Evolutionary conservation across 2,888 invertebrate genomes (phyloP), one percentile per base, ranked within the genome.

Genomic region (Julus scanicus): DNA sequence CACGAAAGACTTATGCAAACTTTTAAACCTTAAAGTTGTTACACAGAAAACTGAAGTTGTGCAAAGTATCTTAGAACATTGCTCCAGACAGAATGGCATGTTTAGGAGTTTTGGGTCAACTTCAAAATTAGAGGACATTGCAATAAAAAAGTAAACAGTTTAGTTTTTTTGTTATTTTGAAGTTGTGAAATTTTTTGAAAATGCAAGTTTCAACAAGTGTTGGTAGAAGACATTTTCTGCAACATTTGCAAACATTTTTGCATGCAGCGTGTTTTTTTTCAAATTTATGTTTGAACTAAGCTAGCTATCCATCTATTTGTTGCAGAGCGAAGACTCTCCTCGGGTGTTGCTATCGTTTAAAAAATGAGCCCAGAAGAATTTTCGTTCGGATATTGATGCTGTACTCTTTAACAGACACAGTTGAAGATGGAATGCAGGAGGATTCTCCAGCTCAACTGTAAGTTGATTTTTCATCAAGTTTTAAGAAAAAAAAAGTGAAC

Each of bases 311-410:
- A n/a, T n/a, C n/a, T n/a, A n/a, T n/a, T n/a, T n/a, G n/a, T n/a
- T 48, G 13, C 40, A 91, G 90, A 17, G 90, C 90, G 20, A 88
- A 90, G 37, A 88, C 89, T 39, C 88, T 90, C 40, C 84, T 93
- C 4, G 92, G 92, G 1, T 89, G 90, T 1, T 92, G 93, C 89
- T 92, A 92, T 90, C 91, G 91, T 89, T 89, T 93, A 80, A 88
- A 90, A 2, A 90, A 90, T 15, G 90, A 90, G 11, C 90, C 91
- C 5, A 90, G 93, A 63, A 90, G 90, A n/a, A 91, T 93, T 17
- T 93, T 93, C 90, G 91, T 92, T 29, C 89, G 93, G 48, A 90
- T 92, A 9, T 90, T 93, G 89, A 92, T 93, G 91, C 90, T 93
- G 83, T 93, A 92, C 90, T 92, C 92, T 2, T 91, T 93, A 49